Conservation (phyloP, 35 echinoderm and acorn worm species). For the Apostichopus parvimensis region DNA sequence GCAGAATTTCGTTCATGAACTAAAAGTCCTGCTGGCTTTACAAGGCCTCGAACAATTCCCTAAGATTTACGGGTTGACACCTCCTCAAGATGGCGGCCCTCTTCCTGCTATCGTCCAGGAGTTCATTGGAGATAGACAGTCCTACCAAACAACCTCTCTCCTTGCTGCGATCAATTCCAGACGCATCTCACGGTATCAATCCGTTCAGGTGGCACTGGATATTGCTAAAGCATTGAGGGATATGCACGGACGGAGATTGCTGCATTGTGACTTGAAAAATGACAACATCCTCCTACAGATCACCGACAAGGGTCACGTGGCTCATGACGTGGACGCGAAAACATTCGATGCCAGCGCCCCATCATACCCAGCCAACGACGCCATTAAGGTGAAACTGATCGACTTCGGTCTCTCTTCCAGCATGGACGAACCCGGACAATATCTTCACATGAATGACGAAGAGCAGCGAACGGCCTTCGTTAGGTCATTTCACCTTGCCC, state of each 20-base stretch:
- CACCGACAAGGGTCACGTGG: not conserved
- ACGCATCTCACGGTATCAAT: not conserved
- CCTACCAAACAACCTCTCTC: not conserved
- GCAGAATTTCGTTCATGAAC: slow-evolving; percentile 4
- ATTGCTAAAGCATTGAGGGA: not conserved
- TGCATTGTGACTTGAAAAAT: slow-evolving; percentile 8
- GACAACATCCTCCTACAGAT: not conserved
- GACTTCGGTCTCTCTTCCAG: not conserved
- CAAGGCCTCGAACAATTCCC: not conserved
- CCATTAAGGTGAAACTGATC: not conserved
- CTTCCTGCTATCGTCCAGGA: slow-evolving; percentile 20
- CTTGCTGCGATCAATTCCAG: not conserved
- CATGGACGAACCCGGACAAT: not conserved
- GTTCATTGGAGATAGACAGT: slow-evolving; percentile 3
- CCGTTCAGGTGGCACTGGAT: not conserved
- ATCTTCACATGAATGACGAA: not conserved
- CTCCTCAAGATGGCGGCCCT: not conserved
- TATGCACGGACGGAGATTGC: not conserved
- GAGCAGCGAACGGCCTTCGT: not conserved
- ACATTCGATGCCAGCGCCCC: too few species aligned
- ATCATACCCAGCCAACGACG: too few species aligned
- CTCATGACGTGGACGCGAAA: too few species aligned
- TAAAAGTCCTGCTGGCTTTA: not conserved
- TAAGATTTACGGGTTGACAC: not conserved
- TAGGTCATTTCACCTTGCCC: not conserved